phyloP scores from a whole-genome alignment of 1,140 invertebrate genomes.

The Drosophila nebulosa region DNA sequence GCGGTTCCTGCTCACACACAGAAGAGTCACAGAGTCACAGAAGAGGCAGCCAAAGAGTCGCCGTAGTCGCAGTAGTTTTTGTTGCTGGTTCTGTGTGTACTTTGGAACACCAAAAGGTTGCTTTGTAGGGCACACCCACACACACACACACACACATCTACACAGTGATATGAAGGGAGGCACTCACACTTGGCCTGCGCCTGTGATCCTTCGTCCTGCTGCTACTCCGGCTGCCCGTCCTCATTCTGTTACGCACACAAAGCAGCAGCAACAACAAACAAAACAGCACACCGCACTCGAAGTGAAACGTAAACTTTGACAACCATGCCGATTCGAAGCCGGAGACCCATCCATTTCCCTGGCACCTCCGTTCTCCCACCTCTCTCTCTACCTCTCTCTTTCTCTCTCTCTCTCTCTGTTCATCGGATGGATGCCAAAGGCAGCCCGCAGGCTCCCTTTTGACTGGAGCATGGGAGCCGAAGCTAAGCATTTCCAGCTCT shows the following conservation, averaged over 20 bases:
- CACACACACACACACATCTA: conserved; percentile 13
- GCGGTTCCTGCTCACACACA: conserved; percentile 42
- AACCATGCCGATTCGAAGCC: conserved; percentile 34
- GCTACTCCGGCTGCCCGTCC: conserved; percentile 11
- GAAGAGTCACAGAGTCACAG: neutral
- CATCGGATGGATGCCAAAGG: neutral
- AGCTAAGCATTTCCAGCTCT: conserved; percentile 13
- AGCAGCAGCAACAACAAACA: conserved; percentile 46
- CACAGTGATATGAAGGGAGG: conserved; percentile 7
- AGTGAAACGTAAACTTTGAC: conserved; percentile 78
- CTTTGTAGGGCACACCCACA: conserved; percentile 54
- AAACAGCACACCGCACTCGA: conserved; percentile 61
- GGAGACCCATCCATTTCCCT: neutral
- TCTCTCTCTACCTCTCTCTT: neutral
- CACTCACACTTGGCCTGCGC: conserved; percentile 31
- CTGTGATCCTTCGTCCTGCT: conserved; percentile 28
- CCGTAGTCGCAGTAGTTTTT: conserved; percentile 52
- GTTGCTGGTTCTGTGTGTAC: conserved; percentile 56
- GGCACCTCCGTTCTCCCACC: neutral
- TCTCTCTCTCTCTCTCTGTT: too few species aligned
- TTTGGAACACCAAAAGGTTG: conserved; percentile 65
- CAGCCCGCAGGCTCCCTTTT: conserved; percentile 4
- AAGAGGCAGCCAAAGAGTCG: conserved; percentile 25
- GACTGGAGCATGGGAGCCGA: neutral
- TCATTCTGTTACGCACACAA: conserved; percentile 25